Conservation (phyloP, 2,888 invertebrate genomes). For the Sipunculus nudus region DNA sequence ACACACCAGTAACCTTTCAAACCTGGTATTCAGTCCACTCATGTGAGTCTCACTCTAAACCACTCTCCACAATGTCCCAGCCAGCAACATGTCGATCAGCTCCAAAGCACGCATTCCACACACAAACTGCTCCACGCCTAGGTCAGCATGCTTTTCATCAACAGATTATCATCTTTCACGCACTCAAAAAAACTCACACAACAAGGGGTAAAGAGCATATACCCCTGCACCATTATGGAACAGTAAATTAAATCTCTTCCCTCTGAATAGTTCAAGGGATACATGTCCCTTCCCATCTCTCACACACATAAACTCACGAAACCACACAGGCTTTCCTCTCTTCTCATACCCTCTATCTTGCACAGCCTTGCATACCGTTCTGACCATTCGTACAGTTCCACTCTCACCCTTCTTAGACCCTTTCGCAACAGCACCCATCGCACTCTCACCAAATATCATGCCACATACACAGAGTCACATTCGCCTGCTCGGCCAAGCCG, state of each 20-base stretch:
- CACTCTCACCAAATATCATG: too few relatives aligned
- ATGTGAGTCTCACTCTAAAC: too few relatives aligned
- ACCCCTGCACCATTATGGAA: constrained; percentile 23
- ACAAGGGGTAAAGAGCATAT: constrained; percentile 15
- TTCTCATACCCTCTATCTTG: constrained; percentile 30
- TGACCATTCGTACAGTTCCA: constrained; percentile 22
- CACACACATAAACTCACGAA: constrained; percentile 13
- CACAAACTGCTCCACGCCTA: too few relatives aligned
- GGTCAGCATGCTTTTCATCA: too few relatives aligned
- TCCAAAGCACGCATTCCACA: too few relatives aligned
- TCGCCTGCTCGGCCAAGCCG: constrained; percentile 26
- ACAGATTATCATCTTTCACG: too few relatives aligned
- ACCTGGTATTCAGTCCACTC: too few relatives aligned
- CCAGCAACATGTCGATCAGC: too few relatives aligned
- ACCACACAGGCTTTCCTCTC: constrained; percentile 28
- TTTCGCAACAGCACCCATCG: too few relatives aligned
- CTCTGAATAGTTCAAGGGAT: constrained; percentile 14
- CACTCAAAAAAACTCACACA: too few relatives aligned
- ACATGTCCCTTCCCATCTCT: constrained; percentile 13
- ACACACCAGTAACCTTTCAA: too few relatives aligned
- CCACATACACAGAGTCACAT: constrained; percentile 22
- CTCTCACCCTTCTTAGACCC: constrained; percentile 8
- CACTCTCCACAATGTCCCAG: too few relatives aligned
- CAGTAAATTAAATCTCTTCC: constrained; percentile 27
- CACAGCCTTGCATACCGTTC: constrained; percentile 32